phyloP scores from a whole-genome alignment of 2,797 vertebrate species.

The Acropternis orthonyx region DNA sequence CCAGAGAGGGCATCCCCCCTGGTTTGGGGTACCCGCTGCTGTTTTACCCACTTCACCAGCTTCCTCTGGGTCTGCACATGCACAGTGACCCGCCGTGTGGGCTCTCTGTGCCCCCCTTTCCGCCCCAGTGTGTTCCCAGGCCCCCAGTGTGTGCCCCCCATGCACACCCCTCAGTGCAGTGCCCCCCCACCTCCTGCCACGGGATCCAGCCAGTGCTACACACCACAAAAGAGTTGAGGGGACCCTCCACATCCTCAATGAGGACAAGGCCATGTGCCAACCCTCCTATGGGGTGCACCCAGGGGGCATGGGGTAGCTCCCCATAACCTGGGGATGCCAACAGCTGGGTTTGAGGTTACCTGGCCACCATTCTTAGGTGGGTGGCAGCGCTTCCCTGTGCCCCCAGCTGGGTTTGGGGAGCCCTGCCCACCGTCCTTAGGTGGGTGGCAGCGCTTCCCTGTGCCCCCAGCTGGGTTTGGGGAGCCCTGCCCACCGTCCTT shows the following conservation, averaged over 20 bases:
- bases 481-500: neutral
- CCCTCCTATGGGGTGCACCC: rapidly evolving
- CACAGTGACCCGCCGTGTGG: rapidly evolving
- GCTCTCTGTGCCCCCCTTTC: neutral
- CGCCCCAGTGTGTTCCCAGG: too few relatives aligned
- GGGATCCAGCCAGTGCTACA: neutral
- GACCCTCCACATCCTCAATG: rapidly evolving
- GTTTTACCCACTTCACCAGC: rapidly evolving
- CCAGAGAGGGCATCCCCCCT: neutral
- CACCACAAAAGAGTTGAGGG: rapidly evolving
- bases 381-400: neutral
- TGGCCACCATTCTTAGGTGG: rapidly evolving
- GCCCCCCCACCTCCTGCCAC: neutral
- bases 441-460: rapidly evolving
- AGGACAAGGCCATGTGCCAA: rapidly evolving
- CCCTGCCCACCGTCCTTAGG: rapidly evolving
- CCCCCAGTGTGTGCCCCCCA: neutral
- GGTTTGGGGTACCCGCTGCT: rapidly evolving
- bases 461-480: rapidly evolving
- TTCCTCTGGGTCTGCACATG: neutral
- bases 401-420: neutral
- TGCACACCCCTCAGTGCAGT: rapidly evolving
- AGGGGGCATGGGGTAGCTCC: rapidly evolving
- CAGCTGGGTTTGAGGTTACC: rapidly evolving
- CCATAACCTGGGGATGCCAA: rapidly evolving